These are phyloP conservation scores for Capreolus pygargus DNA, from an alignment of 2,113 vertebrate genomes.

Conservation along the genomic window DNA sequence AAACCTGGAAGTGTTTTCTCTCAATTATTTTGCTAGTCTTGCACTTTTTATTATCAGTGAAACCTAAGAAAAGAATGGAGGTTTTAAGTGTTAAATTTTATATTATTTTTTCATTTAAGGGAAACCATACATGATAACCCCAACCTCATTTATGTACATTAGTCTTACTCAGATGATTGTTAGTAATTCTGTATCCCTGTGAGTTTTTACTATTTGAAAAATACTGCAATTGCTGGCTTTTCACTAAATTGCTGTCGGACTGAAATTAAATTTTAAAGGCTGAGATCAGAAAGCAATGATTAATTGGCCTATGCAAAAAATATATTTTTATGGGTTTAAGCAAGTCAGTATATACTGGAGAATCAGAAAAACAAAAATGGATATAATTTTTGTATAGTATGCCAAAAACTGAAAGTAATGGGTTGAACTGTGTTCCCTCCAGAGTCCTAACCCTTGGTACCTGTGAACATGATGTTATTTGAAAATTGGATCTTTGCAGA, in stretches of 20 bases:
- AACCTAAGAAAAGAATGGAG: neutral
- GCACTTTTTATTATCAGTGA: neutral
- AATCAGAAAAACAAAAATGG: neutral
- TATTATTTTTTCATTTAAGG: neutral
- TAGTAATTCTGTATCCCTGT: neutral
- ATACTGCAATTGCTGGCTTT: neutral
- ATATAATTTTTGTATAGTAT: neutral
- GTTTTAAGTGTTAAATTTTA: neutral
- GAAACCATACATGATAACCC: neutral
- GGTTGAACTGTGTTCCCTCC: neutral
- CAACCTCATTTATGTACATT: neutral
- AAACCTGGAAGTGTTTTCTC: neutral
- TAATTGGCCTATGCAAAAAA: neutral
- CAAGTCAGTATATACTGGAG: neutral
- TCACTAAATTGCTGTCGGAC: neutral
- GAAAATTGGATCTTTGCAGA: constrained; percentile 17
- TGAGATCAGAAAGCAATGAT: neutral
- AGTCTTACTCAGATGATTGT: neutral
- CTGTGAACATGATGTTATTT: neutral
- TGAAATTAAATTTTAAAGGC: neutral
- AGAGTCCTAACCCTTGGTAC: neutral
- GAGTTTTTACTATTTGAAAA: neutral
- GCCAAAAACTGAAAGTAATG: neutral
- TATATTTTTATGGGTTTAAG: neutral
- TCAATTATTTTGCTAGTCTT: neutral